These are phyloP conservation scores for Plagiodera versicolora DNA, from an alignment of 2,888 invertebrate genomes.

Conservation along the genomic window DNA sequence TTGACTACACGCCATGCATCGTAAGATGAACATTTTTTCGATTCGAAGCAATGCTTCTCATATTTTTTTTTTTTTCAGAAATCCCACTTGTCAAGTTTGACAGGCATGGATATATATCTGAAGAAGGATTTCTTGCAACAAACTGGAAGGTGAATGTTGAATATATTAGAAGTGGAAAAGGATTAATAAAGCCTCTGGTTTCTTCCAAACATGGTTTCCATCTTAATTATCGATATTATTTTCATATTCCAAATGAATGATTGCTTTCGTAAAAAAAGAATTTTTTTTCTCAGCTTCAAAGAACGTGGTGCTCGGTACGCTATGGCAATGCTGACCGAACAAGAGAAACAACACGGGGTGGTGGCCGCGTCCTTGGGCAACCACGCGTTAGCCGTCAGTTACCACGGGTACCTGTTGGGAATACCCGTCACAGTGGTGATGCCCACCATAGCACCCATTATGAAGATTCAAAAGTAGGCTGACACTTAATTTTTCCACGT, in stretches of 20 bases:
- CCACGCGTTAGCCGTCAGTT: constrained; percentile 81
- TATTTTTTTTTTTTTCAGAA: constrained; percentile 59
- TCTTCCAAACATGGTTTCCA: no score
- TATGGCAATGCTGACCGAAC: constrained; percentile 71
- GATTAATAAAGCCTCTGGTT: no score
- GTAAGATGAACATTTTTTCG: constrained; percentile 56
- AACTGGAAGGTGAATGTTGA: constrained; percentile 83
- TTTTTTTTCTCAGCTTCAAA: constrained; percentile 75
- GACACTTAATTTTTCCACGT: no score
- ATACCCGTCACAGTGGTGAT: constrained; percentile 83
- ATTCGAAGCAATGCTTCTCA: background rate
- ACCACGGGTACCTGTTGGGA: constrained; percentile 66
- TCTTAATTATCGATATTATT: no score
- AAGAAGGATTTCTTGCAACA: constrained; percentile 94
- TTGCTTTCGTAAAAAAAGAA: no score
- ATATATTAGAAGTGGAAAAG: no score
- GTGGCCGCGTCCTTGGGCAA: constrained; percentile 94
- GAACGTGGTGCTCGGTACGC: constrained; percentile 92
- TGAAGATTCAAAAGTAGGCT: constrained; percentile 79
- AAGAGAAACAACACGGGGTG: constrained; percentile 75
- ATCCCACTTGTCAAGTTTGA: constrained; percentile 77
- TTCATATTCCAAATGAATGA: no score
- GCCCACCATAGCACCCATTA: constrained; percentile 92
- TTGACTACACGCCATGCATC: constrained; percentile 83
- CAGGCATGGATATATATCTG: constrained; percentile 85